Percentiles rank a stretch among this genome's conserved stretches.
Conservation (phyloP, 2,888 invertebrate species). For the Eutolmus rufibarbis region DNA sequence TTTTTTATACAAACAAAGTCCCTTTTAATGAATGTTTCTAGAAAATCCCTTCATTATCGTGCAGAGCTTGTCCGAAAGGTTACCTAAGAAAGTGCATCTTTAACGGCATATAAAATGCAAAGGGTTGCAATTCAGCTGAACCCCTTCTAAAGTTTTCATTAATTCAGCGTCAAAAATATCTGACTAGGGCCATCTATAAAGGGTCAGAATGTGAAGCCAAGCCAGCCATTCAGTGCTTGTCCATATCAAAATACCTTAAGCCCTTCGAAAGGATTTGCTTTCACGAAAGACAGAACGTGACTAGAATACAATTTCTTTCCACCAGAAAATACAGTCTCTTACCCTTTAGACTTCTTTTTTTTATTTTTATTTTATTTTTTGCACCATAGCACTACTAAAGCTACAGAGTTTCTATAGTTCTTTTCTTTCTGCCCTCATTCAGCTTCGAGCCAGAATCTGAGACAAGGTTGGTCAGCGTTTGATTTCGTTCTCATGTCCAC, state of each 20-base stretch:
- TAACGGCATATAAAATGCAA: neutral
- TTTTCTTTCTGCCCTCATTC: neutral
- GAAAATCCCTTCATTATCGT: neutral
- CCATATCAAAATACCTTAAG: slow-evolving; percentile 26
- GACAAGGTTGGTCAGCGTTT: slow-evolving; percentile 32
- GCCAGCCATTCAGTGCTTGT: slow-evolving; percentile 28
- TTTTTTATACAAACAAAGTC: neutral
- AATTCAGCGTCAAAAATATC: slow-evolving; percentile 25
- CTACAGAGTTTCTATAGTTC: neutral
- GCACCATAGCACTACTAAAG: neutral
- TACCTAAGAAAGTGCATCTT: neutral
- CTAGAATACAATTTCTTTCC: slow-evolving; percentile 27
- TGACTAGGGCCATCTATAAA: slow-evolving; percentile 17
- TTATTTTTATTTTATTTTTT: neutral
- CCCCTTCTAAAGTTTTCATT: slow-evolving; percentile 8
- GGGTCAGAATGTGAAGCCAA: slow-evolving; percentile 34
- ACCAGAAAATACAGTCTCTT: neutral
- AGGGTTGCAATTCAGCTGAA: neutral
- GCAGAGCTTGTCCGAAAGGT: neutral
- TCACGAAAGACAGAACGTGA: slow-evolving; percentile 37
- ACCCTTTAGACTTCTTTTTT: neutral
- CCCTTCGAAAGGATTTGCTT: slow-evolving; percentile 28
- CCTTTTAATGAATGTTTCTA: neutral
- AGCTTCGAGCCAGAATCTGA: neutral
- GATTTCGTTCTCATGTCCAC: slow-evolving; percentile 33